phyloP scores from a whole-genome alignment of 1,140 invertebrate genomes.

The Diorhabda sublineata region DNA sequence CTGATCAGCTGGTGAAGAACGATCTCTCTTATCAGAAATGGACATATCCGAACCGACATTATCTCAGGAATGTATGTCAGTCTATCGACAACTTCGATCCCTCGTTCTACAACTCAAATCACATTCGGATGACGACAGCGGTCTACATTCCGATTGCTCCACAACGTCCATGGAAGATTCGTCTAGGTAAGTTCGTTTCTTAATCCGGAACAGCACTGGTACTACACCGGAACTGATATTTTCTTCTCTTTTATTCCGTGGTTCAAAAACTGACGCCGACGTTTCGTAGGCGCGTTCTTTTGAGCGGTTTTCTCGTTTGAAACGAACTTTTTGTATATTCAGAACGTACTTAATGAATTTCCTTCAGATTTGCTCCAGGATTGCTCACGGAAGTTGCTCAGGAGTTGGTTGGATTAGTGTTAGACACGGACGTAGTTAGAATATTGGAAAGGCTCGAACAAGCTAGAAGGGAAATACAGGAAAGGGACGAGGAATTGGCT shows the following conservation, averaged over 20 bases:
- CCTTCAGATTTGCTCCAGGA: conserved; percentile 38
- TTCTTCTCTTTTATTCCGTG: too few species aligned
- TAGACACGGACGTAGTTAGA: conserved; percentile 71
- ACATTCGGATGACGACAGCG: conserved; percentile 64
- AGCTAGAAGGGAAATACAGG: conserved; percentile 65
- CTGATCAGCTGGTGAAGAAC: conserved; percentile 39
- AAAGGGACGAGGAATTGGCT: conserved; percentile 75
- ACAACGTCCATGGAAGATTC: conserved; percentile 49
- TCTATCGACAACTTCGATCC: conserved; percentile 63
- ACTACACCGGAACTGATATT: neutral
- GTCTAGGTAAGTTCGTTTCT: conserved; percentile 24
- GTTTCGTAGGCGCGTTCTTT: neutral
- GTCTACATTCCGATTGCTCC: conserved; percentile 55
- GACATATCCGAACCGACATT: conserved; percentile 65
- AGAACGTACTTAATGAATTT: neutral
- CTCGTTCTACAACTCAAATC: conserved; percentile 66
- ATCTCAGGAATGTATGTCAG: conserved; percentile 59
- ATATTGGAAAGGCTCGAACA: conserved; percentile 77
- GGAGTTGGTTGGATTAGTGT: conserved; percentile 65
- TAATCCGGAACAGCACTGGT: conserved; percentile 29
- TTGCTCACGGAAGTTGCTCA: conserved; percentile 57
- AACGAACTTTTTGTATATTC: neutral
- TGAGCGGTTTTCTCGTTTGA: neutral
- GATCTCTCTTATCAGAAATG: conserved; percentile 71
- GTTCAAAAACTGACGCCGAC: too few species aligned